Evolutionary conservation across 2,797 vertebrate species (phyloP), one percentile per base, ranked within the genome.

Genomic region (Sciaenops ocellatus): DNA sequence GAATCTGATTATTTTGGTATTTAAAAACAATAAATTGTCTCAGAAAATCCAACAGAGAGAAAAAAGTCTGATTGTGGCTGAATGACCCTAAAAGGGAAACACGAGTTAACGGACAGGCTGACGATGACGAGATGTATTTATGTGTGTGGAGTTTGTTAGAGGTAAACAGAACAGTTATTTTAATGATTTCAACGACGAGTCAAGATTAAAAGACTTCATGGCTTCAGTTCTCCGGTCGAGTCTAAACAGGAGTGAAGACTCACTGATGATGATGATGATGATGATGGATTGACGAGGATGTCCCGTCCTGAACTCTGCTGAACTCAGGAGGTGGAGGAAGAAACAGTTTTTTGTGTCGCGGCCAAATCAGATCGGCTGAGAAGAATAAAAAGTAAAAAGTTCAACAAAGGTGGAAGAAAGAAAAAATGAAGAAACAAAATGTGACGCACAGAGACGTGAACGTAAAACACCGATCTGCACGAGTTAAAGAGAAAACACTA

Each of bases 1-100:
- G 73, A 79, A 34, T 34, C 34, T 76, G 50, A 52, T 85, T 85
- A 74, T 86, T 85, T 89, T 79, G 75, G 66, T 79, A 81, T 81
- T 84, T 84, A 62, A 48, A 42, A 71, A 54, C 59, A 86, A 72
- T 76, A 50, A 83, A 82, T 22, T 78, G 75, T 81, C 67, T 72
- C 61, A 75, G 17, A 87, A 87, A 67, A 66, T 54, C 42, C 24
- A 70, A 68, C 1, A 17, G 28, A 52, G 22, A 56, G 44, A 72
- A 47, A 61, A 13, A 30, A 34, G 74, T 38, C 26, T 62, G 46
- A 69, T 62, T 62, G 62, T 75, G 56, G 26, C 28, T 83, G 18
- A 80, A 74, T 82, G 12, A 63, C 10, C 28, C 41, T 48, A 2
- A 73, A 69, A 63, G 24, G 34, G 17, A 30, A 30, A 30, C 30